phyloP scores from a whole-genome alignment of 2,888 invertebrate species.

The Dasypogon diadema region DNA sequence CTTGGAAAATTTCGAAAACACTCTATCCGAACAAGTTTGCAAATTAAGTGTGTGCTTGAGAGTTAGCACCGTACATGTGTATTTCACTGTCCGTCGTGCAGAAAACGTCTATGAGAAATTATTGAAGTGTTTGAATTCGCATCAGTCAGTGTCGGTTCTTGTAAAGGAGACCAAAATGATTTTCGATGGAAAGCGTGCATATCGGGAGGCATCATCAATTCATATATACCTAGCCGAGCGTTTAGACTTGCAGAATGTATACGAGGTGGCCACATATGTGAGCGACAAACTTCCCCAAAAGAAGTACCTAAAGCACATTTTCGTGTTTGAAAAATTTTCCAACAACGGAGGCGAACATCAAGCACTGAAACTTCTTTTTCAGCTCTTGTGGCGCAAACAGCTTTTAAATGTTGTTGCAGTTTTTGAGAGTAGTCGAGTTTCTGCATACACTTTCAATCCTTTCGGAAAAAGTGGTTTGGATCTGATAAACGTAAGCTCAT shows the following conservation, averaged over 20 bases:
- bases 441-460: constrained; percentile 33
- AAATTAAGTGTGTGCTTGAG: not conserved
- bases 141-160: constrained; percentile 33
- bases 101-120: constrained; percentile 4
- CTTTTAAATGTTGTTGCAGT: constrained; percentile 48
- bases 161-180: constrained; percentile 1
- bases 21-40: not conserved
- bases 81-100: not conserved
- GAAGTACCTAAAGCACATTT: constrained; percentile 45
- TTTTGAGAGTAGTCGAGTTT: constrained; percentile 20
- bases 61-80: not conserved
- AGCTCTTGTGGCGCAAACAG: constrained; percentile 26
- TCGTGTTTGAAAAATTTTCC: constrained; percentile 24
- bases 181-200: not conserved
- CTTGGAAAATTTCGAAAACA: not conserved
- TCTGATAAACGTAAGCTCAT: not conserved
- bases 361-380: constrained; percentile 30
- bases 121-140: constrained; percentile 38
- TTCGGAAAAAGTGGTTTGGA: not conserved
- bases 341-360: not conserved
- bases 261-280: not conserved
- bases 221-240: constrained; percentile 6
- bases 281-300: constrained; percentile 8
- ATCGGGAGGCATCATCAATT: constrained; percentile 13
- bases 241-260: constrained; percentile 6